Base-by-base conservation (phyloP, 2,113 vertebrate species). In the Pantherophis guttatus region DNA sequence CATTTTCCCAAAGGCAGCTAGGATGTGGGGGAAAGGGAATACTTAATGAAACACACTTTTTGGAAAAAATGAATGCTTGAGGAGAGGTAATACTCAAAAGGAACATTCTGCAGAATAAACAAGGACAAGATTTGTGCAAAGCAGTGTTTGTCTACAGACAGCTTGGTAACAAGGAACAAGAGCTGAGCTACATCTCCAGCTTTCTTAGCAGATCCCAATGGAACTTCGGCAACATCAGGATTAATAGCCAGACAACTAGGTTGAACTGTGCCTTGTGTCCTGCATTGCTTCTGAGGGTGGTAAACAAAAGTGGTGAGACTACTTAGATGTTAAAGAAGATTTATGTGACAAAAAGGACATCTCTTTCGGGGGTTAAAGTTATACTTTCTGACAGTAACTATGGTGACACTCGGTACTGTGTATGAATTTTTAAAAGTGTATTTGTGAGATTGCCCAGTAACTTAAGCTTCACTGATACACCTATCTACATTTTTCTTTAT, bases 381-480 rank as follows among this genome's bases (percentile, higher is more conserved):
- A 54, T 88, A 65, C 52, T 91, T 93, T 54, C 53, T 29, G 70
- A 93, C 55, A 54, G 85, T 86, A 91, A 5, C 87, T 89, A 88
- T 15, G 7, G 57, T 86, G 87, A 65, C 24, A 85, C 24, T 70
- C 50, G 29, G 70, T 48, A 92, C 88, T 85, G 70, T 62, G n/a
- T 33, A 50, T 86, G 90, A 81, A 87, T 33, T 81, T 81, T 58
- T 88, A 87, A 92, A 54, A 58, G 52, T 93, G 75, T 94, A 91
- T 86, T 93, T 94, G 87, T 90, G 88, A 92, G 70, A 94, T 92
- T 65, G 81, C 57, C 86, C 88, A 94, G 93, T 94, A 94, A 94
- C 93, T 94, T 92, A 92, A 94, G 86, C 93, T 92, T 94, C 75
- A 90, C 91, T 93, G 88, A 86, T 58, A 55, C 3, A n/a, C 39